These are phyloP conservation scores for Oscheius sp. DNA, from an alignment of 2,888 invertebrate genomes.

Conservation along the genomic window DNA sequence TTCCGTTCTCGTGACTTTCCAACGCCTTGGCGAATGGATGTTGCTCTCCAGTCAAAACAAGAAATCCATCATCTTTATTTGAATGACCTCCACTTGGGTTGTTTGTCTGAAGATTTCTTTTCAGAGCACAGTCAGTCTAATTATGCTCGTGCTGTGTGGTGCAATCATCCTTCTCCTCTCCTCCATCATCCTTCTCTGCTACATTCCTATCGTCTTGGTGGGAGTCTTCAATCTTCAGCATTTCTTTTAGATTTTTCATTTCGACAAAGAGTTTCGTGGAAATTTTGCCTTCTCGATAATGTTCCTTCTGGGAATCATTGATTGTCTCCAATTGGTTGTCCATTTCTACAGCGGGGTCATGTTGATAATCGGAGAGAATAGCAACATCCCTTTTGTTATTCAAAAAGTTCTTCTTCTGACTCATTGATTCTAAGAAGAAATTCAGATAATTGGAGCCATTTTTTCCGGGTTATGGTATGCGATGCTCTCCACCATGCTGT, in stretches of 20 bases:
- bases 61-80: no score
- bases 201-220: constrained; percentile 12
- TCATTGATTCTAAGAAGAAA: no score
- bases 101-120: no score
- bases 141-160: no score
- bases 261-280: constrained; percentile 10
- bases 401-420: constrained; percentile 3
- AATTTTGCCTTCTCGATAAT: constrained; percentile 6
- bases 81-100: no score
- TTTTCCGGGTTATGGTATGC: constrained; percentile 22
- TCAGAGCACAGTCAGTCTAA: no score
- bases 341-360: constrained; percentile 16
- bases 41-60: no score
- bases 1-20: no score
- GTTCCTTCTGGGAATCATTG: constrained; percentile 7
- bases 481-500: constrained; percentile 15
- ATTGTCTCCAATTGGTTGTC: constrained; percentile 1
- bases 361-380: neutral
- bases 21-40: no score
- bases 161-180: neutral
- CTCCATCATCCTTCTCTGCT: neutral
- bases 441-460: constrained; percentile 14
- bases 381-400: neutral
- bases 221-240: no score
- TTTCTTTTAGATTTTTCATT: constrained; percentile 17